Evolutionary conservation across 2,888 invertebrate species (phyloP), one percentile per base, ranked within the genome.

Genomic region (Sphinx pinastri): DNA sequence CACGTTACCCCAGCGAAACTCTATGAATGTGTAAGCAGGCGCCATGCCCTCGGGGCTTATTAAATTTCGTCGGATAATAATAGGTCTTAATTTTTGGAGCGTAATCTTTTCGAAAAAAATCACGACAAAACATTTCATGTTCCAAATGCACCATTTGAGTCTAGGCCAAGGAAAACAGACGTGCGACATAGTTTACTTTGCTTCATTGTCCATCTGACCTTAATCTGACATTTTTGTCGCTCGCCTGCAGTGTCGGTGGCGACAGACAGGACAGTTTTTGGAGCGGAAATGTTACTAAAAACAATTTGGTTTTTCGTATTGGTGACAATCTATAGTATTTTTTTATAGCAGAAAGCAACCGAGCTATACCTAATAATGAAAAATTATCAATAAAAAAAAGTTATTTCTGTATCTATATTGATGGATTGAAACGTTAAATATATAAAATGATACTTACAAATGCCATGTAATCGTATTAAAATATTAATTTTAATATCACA

Each of bases 141-240:
- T 81, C 80, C 77, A 84, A 88, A 87, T 87, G 86, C 84, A 87
- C 77, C 79, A 83, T 83, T 85, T 85, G 85, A 85, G 80, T 82
- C 79, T 79, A 81, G 81, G 84, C 85, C 83, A 88, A 89, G 81
- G 81, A 86, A 86, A 88, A 85, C 85, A 84, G 84, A 79, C 85
- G 80, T 80, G 79, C 77, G 83, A 81, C 84, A 63, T 16, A 84
- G 75, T 67, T 78, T 80, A 81, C 79, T 82, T 77, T 76, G 85
- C 75, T 77, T 83, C 84, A 88, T 89, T 89, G 89, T 90, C 81
- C 83, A 75, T 82, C 76, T 87, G 88, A 88, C 88, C 88, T 88
- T 89, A 88, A 89, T 89, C 84, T 74, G 80, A 77, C 79, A 80
- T 82, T 88, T 88, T 87, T 85, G 81, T 80, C 81, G 82, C 81